Evolutionary conservation across 2,797 vertebrate species (phyloP).

Genomic region (Sebastes oblongus): DNA sequence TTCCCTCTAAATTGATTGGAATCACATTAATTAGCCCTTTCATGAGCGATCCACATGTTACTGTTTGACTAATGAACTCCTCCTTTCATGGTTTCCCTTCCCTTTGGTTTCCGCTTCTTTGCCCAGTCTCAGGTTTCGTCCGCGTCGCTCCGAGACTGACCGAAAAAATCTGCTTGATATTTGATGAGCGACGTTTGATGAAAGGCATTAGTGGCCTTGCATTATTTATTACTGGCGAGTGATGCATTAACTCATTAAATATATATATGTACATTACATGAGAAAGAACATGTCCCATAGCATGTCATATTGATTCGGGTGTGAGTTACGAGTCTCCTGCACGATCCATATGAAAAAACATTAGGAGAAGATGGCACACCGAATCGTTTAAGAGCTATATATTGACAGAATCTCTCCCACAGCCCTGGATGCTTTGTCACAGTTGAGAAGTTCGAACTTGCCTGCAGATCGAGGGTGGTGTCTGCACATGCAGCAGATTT

Average conservation of each 20-base stretch:
- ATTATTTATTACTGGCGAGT: conserved; percentile 77
- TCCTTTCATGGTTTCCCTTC: conserved; percentile 48
- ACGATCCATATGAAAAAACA: conserved; percentile 70
- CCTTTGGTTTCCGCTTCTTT: conserved; percentile 32
- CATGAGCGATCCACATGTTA: conserved; percentile 67
- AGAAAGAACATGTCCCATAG: conserved; percentile 74
- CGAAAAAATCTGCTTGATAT: conserved; percentile 76
- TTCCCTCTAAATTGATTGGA: conserved; percentile 59
- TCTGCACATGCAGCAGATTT: conserved; percentile 70
- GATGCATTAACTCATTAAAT: conserved; percentile 82
- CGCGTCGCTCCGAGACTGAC: conserved; percentile 47
- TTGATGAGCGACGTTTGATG: conserved; percentile 78
- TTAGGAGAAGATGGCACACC: conserved; percentile 57
- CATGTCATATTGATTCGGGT: conserved; percentile 79
- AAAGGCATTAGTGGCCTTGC: conserved; percentile 74
- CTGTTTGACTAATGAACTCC: conserved; percentile 66
- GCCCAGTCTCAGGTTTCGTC: conserved; percentile 58
- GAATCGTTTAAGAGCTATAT: conserved; percentile 64
- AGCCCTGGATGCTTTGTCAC: conserved; percentile 36
- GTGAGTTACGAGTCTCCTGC: conserved; percentile 68
- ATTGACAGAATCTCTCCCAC: conserved; percentile 43
- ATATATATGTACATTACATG: conserved; percentile 80
- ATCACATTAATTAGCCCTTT: conserved; percentile 72
- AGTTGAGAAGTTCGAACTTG: conserved; percentile 55
- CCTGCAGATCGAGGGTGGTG: conserved; percentile 47